Percentiles rank a stretch among this genome's conserved stretches.
phyloP scores from a whole-genome alignment of 2,888 invertebrate genomes.

The Amblyjoppa proteus region DNA sequence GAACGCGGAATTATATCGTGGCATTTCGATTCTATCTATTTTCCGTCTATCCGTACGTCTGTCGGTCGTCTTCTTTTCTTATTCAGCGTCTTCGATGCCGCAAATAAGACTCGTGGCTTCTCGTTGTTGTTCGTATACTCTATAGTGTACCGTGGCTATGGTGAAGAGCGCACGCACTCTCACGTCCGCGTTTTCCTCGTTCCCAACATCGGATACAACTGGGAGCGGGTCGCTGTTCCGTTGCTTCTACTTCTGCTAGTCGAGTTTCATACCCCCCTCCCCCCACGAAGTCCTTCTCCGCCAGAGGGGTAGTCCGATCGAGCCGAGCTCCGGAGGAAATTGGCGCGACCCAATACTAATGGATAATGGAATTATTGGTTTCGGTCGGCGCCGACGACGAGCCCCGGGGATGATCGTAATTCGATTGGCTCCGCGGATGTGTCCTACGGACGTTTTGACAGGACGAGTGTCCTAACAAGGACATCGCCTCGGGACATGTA shows the following conservation, averaged over 20 bases:
- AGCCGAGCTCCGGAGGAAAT: constrained; percentile 78
- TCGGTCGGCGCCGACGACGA: constrained; percentile 72
- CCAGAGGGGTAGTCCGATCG: constrained; percentile 55
- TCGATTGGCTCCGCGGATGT: constrained; percentile 83
- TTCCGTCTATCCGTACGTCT: constrained; percentile 6
- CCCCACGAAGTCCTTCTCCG: constrained; percentile 20
- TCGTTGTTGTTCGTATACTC: neutral
- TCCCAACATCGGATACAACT: constrained; percentile 21
- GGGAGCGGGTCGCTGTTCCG: neutral
- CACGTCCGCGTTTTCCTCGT: constrained; percentile 17
- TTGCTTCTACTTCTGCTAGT: constrained; percentile 13
- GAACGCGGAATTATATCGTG: constrained; percentile 39
- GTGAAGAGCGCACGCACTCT: constrained; percentile 12
- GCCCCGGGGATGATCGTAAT: constrained; percentile 85
- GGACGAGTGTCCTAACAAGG: constrained; percentile 84
- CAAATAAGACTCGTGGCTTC: constrained; percentile 24
- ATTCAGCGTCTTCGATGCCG: constrained; percentile 52
- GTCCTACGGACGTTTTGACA: constrained; percentile 85
- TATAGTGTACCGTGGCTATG: neutral
- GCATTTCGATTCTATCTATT: constrained; percentile 27
- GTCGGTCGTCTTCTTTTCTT: constrained; percentile 55
- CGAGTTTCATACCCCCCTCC: neutral
- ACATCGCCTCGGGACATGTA: constrained; percentile 81
- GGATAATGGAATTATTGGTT: constrained; percentile 85
- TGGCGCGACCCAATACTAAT: constrained; percentile 84